Evolutionary conservation across 2,113 vertebrate genomes (phyloP), one percentile per base, ranked within the genome.

Genomic region (Tachysurus fulvidraco): DNA sequence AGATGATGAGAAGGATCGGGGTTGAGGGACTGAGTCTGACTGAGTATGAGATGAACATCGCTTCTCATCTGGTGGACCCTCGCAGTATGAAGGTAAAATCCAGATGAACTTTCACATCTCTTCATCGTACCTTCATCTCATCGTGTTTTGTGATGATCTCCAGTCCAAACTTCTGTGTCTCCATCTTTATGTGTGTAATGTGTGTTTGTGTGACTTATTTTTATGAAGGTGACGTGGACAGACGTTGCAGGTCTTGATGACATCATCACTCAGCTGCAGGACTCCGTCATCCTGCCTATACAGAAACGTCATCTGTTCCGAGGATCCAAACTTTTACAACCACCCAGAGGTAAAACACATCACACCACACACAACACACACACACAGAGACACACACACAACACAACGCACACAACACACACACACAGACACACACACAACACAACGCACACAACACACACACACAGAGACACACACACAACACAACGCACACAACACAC

Each of bases 21-120:
- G 92, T 96, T 0, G 94, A 96, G 60, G 94, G 95, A 0, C 90
- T 95, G 85, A 96, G 90, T 83, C 93, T 96, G 59, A 95, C 92
- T 11, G 96, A 96, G 62, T 94, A 96, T 59, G 95, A 96, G 90
- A 94, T 96, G 94, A 95, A 92, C 90, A 95, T 96, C 41, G 96
- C 95, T 23, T 89, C 93, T 84, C 95, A 94, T 23, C 90, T 96
- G 1, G 94, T 96, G 50, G 93, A 95, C 90, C 95, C 95, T 28
- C 93, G 91, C 44, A 90, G 92, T 54, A 94, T 96, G 86, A 95
- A 94, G 93, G 95, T 96, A 90, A 59, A n/a, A 25, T 54, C 14
- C 30, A 25, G 21, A 46, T 46, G 41, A 71, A 69, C 13, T 13
- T 69, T 71, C 30, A 7, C 44, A 16, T 21, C 14, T 14, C 28